Conservation (phyloP, 1,140 invertebrate species). For the Drosophila tropicalis region DNA sequence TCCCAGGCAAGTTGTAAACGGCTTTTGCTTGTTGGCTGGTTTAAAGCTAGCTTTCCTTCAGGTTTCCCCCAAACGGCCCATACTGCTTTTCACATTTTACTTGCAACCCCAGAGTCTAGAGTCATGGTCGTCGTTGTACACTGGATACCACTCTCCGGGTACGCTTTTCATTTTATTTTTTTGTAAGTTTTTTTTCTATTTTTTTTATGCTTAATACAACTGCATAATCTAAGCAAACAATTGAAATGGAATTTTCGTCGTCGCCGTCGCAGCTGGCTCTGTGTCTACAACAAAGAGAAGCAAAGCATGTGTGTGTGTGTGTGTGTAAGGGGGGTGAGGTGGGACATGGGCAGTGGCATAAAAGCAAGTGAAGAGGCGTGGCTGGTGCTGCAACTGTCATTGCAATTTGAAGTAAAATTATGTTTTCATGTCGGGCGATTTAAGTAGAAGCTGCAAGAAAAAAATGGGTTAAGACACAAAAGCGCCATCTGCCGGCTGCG, state of each 20-base stretch:
- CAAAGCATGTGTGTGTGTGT: slow-evolving; percentile 40
- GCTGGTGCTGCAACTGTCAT: slow-evolving; percentile 67
- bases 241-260: slow-evolving; percentile 79
- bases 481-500: slow-evolving; percentile 51
- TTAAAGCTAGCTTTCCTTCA: slow-evolving; percentile 35
- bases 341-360: neutral
- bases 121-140: slow-evolving; percentile 20
- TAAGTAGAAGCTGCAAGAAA: slow-evolving; percentile 33
- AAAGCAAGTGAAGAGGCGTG: slow-evolving; percentile 65
- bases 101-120: slow-evolving; percentile 40
- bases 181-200: slow-evolving; percentile 11
- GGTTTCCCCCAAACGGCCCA: neutral
- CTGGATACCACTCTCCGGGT: slow-evolving; percentile 8
- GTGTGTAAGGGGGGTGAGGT: slow-evolving; percentile 19
- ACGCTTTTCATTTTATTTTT: slow-evolving; percentile 6
- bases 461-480: slow-evolving; percentile 66
- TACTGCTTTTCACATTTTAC: slow-evolving; percentile 9
- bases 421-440: slow-evolving; percentile 78
- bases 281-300: slow-evolving; percentile 39
- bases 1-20: slow-evolving; percentile 57
- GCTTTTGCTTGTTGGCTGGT: slow-evolving; percentile 45
- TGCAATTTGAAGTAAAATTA: slow-evolving; percentile 79
- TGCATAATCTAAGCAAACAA: slow-evolving; percentile 81
- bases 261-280: slow-evolving; percentile 39
- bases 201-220: slow-evolving; percentile 69